Percentiles rank a stretch among this genome's conserved stretches.
Conservation (phyloP, 2,113 vertebrate genomes). For the Calyptommatus sinebrachiatus region DNA sequence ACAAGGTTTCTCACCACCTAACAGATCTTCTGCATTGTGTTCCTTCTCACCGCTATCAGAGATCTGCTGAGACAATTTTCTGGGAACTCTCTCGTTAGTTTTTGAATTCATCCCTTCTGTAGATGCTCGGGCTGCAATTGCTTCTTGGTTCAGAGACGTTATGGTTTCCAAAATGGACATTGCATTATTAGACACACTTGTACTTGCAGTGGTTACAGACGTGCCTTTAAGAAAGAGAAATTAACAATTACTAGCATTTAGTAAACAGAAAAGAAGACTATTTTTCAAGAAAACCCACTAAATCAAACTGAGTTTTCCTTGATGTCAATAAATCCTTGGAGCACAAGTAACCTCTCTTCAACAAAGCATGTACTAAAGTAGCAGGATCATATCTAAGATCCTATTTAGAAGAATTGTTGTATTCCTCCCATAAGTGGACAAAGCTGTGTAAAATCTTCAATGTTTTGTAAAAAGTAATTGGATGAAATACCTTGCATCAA, state of each 20-base stretch:
- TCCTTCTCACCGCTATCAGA: constrained; percentile 73
- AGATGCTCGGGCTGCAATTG: constrained; percentile 77
- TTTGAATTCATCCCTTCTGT: constrained; percentile 68
- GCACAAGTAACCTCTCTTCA: too few relatives aligned
- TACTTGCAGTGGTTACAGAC: constrained; percentile 63
- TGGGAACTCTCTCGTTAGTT: constrained; percentile 65
- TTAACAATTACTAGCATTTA: constrained; percentile 22
- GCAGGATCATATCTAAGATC: too few relatives aligned
- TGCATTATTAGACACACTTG: constrained; percentile 77
- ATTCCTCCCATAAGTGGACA: too few relatives aligned
- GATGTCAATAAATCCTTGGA: too few relatives aligned
- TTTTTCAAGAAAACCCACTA: not conserved
- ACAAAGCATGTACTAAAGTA: too few relatives aligned
- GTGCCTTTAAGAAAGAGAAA: constrained; percentile 62
- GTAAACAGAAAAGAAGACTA: not conserved
- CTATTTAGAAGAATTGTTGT: too few relatives aligned
- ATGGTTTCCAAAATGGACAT: constrained; percentile 93
- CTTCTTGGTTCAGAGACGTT: constrained; percentile 90
- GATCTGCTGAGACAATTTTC: constrained; percentile 67
- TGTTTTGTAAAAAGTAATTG: constrained; percentile 17
- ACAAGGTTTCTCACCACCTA: constrained; percentile 72
- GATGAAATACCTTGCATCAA: constrained; percentile 74
- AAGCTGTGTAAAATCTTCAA: not conserved
- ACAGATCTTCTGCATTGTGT: constrained; percentile 58
- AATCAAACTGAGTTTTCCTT: not conserved